phyloP scores from a whole-genome alignment of 2,113 vertebrate genomes.

The Puffinus mauretanicus region DNA sequence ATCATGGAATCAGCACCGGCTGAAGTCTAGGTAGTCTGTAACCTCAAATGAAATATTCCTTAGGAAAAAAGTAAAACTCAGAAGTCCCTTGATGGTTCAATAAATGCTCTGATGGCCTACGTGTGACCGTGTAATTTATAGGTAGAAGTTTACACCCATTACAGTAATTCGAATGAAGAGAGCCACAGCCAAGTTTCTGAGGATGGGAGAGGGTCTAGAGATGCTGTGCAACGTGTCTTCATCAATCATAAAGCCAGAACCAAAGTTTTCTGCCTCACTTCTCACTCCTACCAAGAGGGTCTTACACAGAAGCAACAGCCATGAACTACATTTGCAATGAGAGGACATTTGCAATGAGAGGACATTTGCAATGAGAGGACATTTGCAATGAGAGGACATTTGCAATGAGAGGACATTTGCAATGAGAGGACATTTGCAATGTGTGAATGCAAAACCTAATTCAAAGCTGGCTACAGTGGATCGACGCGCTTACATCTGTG shows the following conservation, averaged over 20 bases:
- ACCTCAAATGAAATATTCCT: background rate
- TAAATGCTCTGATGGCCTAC: background rate
- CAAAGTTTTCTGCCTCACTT: background rate
- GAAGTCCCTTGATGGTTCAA: background rate
- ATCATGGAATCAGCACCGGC: fast-evolving
- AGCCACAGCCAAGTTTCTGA: background rate
- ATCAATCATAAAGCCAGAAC: background rate
- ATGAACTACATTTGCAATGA: background rate
- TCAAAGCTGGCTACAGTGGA: background rate
- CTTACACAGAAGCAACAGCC: background rate
- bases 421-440: background rate
- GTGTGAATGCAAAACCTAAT: background rate
- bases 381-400: background rate
- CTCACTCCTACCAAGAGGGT: background rate
- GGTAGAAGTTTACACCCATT: background rate
- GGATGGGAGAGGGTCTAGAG: background rate
- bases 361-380: no score
- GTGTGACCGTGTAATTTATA: background rate
- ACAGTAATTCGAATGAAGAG: background rate
- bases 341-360: no score
- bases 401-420: background rate
- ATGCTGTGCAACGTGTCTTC: background rate
- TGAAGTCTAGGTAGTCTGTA: background rate
- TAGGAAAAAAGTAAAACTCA: background rate
- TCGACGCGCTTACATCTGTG: background rate